Percentiles rank a stretch among this genome's conserved stretches.
Evolutionary conservation across 2,888 invertebrate genomes (phyloP).

Genomic region (Drosophila fungiperda): DNA sequence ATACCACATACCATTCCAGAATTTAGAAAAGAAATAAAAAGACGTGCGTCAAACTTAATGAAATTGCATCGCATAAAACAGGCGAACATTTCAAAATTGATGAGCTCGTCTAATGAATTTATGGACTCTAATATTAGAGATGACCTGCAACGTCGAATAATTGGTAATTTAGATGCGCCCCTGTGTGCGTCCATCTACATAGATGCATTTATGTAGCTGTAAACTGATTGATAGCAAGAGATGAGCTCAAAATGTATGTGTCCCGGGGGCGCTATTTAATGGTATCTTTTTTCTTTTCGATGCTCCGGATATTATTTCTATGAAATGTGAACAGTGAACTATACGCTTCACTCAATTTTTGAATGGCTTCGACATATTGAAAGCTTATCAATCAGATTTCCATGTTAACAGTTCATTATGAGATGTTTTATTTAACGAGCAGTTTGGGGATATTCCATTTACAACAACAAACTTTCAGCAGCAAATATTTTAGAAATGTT

Average conservation of each 20-base stretch:
- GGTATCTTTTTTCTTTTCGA: conserved; percentile 19
- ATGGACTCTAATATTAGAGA: conserved; percentile 65
- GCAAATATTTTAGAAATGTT: not conserved
- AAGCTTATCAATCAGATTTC: conserved; percentile 14
- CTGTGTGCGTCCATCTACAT: not conserved
- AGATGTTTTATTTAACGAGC: conserved; percentile 9
- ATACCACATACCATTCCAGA: not conserved
- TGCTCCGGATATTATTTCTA: conserved; percentile 31
- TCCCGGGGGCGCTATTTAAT: conserved; percentile 52
- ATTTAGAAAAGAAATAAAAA: not conserved
- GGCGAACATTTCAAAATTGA: conserved; percentile 50
- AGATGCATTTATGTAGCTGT: conserved; percentile 21
- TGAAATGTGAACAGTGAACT: conserved; percentile 25
- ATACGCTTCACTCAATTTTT: conserved; percentile 28
- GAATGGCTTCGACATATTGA: conserved; percentile 13
- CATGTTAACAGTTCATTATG: conserved; percentile 28
- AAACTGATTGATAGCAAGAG: conserved; percentile 25
- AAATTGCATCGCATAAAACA: conserved; percentile 39
- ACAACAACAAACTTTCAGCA: not conserved
- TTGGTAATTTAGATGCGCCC: conserved; percentile 46
- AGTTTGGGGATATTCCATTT: not conserved
- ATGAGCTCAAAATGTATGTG: conserved; percentile 45
- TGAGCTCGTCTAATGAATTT: conserved; percentile 51
- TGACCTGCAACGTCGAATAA: conserved; percentile 55
- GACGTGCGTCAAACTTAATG: conserved; percentile 20